Evolutionary conservation across 2,888 invertebrate species (phyloP), one percentile per base, ranked within the genome.

Genomic region (Pegoplata infirma): DNA sequence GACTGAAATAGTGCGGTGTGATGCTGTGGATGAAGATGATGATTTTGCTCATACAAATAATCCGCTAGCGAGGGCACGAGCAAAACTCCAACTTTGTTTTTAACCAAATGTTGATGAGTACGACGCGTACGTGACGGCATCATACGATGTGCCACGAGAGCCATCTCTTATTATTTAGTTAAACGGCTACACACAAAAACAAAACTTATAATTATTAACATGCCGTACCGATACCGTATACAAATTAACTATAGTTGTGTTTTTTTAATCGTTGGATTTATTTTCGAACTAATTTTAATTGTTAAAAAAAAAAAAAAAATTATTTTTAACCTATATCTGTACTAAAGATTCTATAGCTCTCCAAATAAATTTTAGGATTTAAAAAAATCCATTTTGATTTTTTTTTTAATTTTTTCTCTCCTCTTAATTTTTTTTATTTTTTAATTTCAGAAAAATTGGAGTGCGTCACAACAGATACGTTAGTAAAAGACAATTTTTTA

Each of bases 101-200:
- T 77, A 6, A 82, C 85, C 76, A 84, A 76, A 63, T 83, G 82
- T 80, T 84, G 82, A 63, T 83, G 84, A 3, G 58, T 16, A 0
- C 55, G 61, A 19, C n/a, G 19, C 2, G 82, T 81, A 59, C 82
- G 83, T 5, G 83, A 83, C 36, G 78, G 76, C 84, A 87, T 86
- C 88, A 87, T 86, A 7, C 87, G 86, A 80, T 87, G 87, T 49
- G 87, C 86, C 71, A 87, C 83, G 55, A 87, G 76, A 76, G 88
- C 84, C 88, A 87, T 87, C 53, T 64, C 81, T 55, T 17, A 6
- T 32, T 5, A 8, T 36, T 12, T 12, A 40, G 5, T n/a, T 40
- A n/a, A 40, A 40, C n/a, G 12, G n/a, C n/a, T n/a, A n/a, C n/a
- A n/a, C 14, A 40, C 36, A n/a, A 40, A 40, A 3, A n/a, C 5